A percentile compares a stretch with the other conserved stretches of the same genome.
Evolutionary conservation across 1,140 invertebrate species (phyloP).

Genomic region (Hyphantria cunea): DNA sequence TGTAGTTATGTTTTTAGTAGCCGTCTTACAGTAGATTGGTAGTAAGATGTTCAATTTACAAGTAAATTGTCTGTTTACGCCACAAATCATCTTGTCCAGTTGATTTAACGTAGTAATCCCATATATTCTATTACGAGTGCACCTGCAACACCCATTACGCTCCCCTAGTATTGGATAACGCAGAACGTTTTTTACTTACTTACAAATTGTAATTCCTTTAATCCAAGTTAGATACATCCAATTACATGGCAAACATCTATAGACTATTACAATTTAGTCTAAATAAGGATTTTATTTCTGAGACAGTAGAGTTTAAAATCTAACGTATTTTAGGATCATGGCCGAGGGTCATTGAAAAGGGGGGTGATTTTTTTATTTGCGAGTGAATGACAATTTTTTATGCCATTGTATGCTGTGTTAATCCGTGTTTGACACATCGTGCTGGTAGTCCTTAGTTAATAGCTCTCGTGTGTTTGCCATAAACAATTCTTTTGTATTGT

Average conservation of each 20-base stretch:
- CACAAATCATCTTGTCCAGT: constrained; percentile 16
- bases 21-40: too few relatives aligned
- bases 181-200: constrained; percentile 67
- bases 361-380: constrained; percentile 59
- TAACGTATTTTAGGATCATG: constrained; percentile 6
- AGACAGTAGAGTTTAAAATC: constrained; percentile 34
- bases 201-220: constrained; percentile 78
- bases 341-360: constrained; percentile 43
- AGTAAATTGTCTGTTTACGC: not conserved
- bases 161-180: constrained; percentile 49
- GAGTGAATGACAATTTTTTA: constrained; percentile 69
- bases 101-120: constrained; percentile 40
- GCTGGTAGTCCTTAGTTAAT: constrained; percentile 64
- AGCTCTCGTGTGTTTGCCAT: constrained; percentile 52
- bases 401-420: constrained; percentile 65
- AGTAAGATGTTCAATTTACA: not conserved
- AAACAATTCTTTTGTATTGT: constrained; percentile 50
- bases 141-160: constrained; percentile 62
- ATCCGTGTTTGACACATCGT: constrained; percentile 72
- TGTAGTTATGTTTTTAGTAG: too few relatives aligned
- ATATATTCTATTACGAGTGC: constrained; percentile 56
- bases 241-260: constrained; percentile 67
- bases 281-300: constrained; percentile 18
- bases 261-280: not conserved
- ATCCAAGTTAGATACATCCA: constrained; percentile 77